Base-by-base conservation (phyloP, 2,888 invertebrate genomes). In the Clusia tigrina region DNA sequence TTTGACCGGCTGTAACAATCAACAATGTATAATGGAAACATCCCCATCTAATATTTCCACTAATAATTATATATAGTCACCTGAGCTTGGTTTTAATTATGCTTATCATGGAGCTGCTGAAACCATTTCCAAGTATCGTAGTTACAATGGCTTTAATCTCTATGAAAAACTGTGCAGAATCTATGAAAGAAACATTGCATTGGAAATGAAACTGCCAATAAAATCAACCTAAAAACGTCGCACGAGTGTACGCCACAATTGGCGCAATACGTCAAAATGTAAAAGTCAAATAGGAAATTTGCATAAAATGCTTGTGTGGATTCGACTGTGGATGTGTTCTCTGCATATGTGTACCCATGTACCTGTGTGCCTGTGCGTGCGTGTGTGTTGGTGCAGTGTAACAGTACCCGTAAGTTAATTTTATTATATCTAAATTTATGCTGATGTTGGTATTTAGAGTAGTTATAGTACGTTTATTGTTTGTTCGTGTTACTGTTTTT, bases 401-500 rank as follows among this genome's bases (percentile, higher is more conserved):
- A 25, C 25, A 5, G 25, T 54, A 37, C 32, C n/a, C 32, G 18
- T 58, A 22, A 48, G 20, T 48, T 48, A 58, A 63, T 63, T 63
- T 63, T 59, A 63, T 63, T 60, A 64, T 60, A 57, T 64, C 60
- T 46, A 58, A 54, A 54, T 64, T 53, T 63, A 61, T 61, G 58
- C 58, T 61, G 58, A 58, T 65, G 46, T 63, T 25, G 63, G 58
- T 66, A 60, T 57, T 60, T 61, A 42, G 58, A 58, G 58, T 66
- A 66, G 63, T 66, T 66, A 64, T 61, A 54, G 62, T 59, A 42
- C 54, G 57, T 64, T 64, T 64, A 64, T 64, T 56, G 60, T 54
- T 53, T 17, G 64, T 64, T 60, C 64, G 64, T 64, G 64, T 60
- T 51, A 52, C 20, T 18, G 18, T 25, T 25, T 56, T 62, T 68